Base-by-base conservation (phyloP, 35 echinoderm and acorn worm species). In the Chiridota heheva region DNA sequence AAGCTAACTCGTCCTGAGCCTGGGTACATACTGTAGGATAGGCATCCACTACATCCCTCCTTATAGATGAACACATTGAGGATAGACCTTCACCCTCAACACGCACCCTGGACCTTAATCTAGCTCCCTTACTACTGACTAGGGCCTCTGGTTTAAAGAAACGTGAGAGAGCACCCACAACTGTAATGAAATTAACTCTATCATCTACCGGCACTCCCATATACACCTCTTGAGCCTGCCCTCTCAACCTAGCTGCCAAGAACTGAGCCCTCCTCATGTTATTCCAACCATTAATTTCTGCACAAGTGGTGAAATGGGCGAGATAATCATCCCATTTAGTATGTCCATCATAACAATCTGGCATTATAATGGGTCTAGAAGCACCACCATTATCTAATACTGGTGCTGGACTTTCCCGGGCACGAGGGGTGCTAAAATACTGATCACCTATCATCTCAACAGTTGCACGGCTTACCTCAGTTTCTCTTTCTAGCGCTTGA, bases 1-100 rank as follows among this genome's bases (percentile, higher is more conserved):
- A 20, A 16, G 71, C 71, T 75, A 75, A n/a, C 35, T 75, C 71
- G 44, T 75, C 71, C 22, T 75, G 71, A 13, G 67, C 67, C 36
- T 45, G 37, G 22, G 20, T 1, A 39, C 42, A 35, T 0, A 77
- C 10, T 15, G 18, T 32, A 28, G 73, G 48, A 30, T 77, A 77
- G 4, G 31, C 46, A 25, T 57, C 46, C 27, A 57, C 3, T 3
- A 77, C 73, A 24, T 77, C 73, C 73, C 15, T 53, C 16, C 73
- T 15, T 77, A 77, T 59, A 20, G 73, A 77, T 4, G 73, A 77
- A 58, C 73, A 77, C 41, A 77, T 15, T 18, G 73, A 34, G 24
- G 73, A 4, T 40, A 77, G 59, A 26, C 46, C 38, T 53, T 77
- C 73, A 7, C 44, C 73, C 39, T 57, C 46, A 3, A 17, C 16